A percentile compares a stretch with the other conserved stretches of the same genome.
These are phyloP conservation scores for Dicyrtoma fusca DNA, from an alignment of 2,888 invertebrate genomes.

Conservation along the genomic window DNA sequence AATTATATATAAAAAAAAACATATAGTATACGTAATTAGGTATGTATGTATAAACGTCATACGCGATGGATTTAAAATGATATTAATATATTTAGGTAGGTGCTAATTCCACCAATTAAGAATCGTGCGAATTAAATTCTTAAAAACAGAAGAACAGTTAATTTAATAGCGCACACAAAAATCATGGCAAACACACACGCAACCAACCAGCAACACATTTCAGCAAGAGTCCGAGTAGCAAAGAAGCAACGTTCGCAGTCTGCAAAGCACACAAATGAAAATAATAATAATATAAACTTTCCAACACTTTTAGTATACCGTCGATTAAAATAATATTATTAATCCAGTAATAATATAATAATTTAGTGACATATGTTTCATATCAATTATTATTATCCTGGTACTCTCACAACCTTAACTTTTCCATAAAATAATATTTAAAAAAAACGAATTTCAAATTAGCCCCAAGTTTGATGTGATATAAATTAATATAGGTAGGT, in stretches of 20 bases:
- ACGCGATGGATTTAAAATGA: neutral
- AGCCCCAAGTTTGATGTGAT: no score
- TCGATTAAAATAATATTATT: no score
- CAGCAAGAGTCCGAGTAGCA: constrained; percentile 63
- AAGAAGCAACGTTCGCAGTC: constrained; percentile 54
- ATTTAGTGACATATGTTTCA: no score
- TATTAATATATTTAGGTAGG: no score
- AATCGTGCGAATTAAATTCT: neutral
- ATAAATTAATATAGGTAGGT: no score
- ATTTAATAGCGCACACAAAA: neutral
- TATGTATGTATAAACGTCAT: neutral
- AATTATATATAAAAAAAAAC: neutral
- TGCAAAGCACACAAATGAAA: constrained; percentile 43
- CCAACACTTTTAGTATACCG: no score
- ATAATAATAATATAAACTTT: neutral
- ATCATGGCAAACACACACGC: constrained; percentile 7
- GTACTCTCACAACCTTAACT: no score
- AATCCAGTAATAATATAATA: no score
- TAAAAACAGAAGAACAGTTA: neutral
- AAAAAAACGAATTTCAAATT: no score
- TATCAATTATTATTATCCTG: no score
- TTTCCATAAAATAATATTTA: no score
- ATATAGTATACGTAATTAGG: neutral
- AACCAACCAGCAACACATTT: neutral
- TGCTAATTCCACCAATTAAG: no score